Evolutionary conservation across 53 echinoderm and acorn worm genomes (phyloP).

Genomic region (Zoroaster sp.): DNA sequence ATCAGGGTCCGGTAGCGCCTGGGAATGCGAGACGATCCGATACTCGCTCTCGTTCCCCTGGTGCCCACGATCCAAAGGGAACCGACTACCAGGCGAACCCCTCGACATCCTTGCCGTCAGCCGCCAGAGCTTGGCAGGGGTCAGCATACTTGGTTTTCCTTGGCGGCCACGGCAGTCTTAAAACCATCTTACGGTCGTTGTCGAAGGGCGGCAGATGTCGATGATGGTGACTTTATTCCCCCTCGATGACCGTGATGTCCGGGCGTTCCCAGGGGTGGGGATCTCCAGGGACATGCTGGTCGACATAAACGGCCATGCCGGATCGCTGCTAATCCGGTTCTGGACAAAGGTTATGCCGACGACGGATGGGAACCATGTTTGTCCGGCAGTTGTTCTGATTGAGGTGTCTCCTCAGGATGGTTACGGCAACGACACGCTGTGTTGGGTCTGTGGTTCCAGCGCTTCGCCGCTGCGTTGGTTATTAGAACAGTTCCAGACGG

Average conservation of each 20-base stretch:
- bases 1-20: no score
- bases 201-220: conserved; percentile 22
- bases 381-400: no score
- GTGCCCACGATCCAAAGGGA: no score
- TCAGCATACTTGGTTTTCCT: no score
- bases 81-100: no score
- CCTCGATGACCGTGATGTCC: conserved; percentile 32
- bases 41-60: no score
- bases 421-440: not conserved
- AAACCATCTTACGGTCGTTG: conserved; percentile 20
- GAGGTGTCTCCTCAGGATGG: not conserved
- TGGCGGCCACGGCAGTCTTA: not conserved
- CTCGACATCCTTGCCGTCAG: no score
- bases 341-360: not conserved
- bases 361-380: no score
- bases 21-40: no score
- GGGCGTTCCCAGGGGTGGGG: conserved; percentile 34
- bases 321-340: no score
- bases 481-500: conserved; percentile 18
- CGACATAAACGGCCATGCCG: not conserved
- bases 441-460: not conserved
- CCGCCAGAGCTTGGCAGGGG: no score
- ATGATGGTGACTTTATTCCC: conserved; percentile 36
- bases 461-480: conserved; percentile 21
- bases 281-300: conserved; percentile 41